Evolutionary conservation across 2,888 invertebrate genomes (phyloP).

Genomic region (Vanessa cardui): DNA sequence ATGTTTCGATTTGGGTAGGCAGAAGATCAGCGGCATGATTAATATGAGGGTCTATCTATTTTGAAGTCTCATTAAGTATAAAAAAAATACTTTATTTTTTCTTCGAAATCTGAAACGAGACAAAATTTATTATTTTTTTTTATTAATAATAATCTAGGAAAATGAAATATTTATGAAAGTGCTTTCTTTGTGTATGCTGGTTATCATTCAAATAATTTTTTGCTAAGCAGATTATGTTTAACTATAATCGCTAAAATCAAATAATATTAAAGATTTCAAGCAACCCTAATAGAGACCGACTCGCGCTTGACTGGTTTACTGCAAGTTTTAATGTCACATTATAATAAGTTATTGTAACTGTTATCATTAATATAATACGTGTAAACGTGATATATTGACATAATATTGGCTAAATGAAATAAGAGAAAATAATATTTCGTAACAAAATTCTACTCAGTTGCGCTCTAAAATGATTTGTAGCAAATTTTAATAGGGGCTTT

Average conservation of each 20-base stretch:
- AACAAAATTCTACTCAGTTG: neutral
- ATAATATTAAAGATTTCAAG: no score
- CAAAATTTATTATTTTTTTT: neutral
- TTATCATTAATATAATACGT: neutral
- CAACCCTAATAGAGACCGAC: no score
- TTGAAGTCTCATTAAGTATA: neutral
- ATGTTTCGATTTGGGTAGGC: slow-evolving; percentile 50
- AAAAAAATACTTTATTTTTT: neutral
- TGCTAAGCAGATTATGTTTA: no score
- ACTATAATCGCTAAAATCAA: no score
- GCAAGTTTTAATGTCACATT: no score
- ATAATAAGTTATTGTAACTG: neutral
- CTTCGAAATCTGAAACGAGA: neutral
- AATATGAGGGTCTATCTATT: slow-evolving; percentile 43
- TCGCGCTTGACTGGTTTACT: no score
- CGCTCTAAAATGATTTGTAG: slow-evolving; percentile 21
- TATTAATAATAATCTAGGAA: no score
- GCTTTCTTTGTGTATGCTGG: no score
- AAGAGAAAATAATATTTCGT: neutral
- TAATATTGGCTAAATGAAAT: slow-evolving; percentile 2
- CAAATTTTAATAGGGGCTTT: slow-evolving; percentile 24
- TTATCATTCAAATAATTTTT: no score
- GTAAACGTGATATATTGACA: neutral
- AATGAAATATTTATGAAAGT: no score
- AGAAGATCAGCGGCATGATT: slow-evolving; percentile 47